Conservation (phyloP, 1,140 invertebrate species). For the Drosophila kepulauana region DNA sequence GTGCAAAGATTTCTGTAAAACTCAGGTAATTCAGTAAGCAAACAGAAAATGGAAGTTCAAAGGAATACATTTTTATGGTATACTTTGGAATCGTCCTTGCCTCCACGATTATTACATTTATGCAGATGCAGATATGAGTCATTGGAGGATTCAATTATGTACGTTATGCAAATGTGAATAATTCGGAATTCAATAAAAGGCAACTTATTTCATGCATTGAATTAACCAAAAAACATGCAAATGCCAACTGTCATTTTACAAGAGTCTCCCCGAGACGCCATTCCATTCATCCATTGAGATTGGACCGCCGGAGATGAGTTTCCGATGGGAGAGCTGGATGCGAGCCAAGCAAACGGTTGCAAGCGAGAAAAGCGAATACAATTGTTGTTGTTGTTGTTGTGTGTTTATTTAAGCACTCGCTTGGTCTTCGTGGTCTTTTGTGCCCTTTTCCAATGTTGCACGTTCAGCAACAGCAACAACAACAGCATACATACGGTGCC, state of each 20-base stretch:
- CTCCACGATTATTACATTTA: not conserved
- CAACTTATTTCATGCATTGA: conserved; percentile 50
- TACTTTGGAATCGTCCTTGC: not conserved
- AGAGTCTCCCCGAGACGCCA: conserved; percentile 15
- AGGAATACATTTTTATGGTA: not conserved
- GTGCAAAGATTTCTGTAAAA: conserved; percentile 9
- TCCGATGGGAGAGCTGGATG: conserved; percentile 32
- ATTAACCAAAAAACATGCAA: conserved; percentile 68
- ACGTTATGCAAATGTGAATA: conserved; percentile 34
- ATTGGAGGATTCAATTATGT: conserved; percentile 32
- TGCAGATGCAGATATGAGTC: conserved; percentile 3
- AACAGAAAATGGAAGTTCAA: not conserved
- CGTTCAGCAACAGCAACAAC: conserved; percentile 39
- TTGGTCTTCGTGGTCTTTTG: conserved; percentile 61
- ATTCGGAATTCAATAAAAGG: conserved; percentile 58
- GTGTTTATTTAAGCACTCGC: conserved; percentile 71
- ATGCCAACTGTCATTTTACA: conserved; percentile 65
- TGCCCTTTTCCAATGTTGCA: conserved; percentile 77
- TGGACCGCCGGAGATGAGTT: conserved; percentile 64
- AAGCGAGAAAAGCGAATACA: conserved; percentile 43
- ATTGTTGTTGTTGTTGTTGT: conserved; percentile 46
- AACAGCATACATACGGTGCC: conserved; percentile 23
- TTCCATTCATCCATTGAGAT: conserved; percentile 30
- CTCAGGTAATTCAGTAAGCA: not conserved
- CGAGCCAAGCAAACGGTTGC: conserved; percentile 39